A percentile compares a stretch with the other conserved stretches of the same genome.
These are phyloP conservation scores for Amphiprion percula DNA, from an alignment of 2,113 vertebrate genomes.

Conservation along the genomic window DNA sequence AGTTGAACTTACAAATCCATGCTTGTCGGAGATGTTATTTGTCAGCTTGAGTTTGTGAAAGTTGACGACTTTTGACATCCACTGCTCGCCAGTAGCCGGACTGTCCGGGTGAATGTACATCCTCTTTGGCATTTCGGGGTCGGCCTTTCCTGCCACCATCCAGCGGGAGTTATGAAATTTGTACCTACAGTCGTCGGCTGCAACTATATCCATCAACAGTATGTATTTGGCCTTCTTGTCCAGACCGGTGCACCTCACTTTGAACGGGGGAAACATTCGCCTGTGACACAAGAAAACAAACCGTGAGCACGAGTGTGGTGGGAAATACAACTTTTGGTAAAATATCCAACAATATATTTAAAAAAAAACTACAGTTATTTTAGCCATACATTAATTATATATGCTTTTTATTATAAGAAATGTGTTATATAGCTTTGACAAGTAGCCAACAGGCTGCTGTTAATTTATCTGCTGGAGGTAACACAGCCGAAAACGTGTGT, in stretches of 20 bases:
- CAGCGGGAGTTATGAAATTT: slow-evolving; percentile 99
- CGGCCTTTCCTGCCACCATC: slow-evolving; percentile 99
- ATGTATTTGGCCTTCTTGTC: slow-evolving; percentile 99
- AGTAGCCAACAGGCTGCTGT: background rate
- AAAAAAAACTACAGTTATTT: background rate
- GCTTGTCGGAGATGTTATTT: slow-evolving; percentile 99
- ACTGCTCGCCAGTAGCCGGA: slow-evolving; percentile 97
- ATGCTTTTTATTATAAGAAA: background rate
- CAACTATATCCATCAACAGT: slow-evolving; percentile 98
- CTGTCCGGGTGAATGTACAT: slow-evolving; percentile 99
- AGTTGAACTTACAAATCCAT: slow-evolving; percentile 97
- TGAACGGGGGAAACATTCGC: slow-evolving; percentile 99
- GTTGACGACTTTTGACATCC: slow-evolving; percentile 99
- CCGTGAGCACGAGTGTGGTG: background rate
- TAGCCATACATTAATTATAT: background rate
- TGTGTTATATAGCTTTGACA: background rate
- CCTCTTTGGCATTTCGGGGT: slow-evolving; percentile 99
- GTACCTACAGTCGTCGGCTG: slow-evolving; percentile 99
- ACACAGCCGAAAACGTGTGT: background rate
- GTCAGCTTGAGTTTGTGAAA: slow-evolving; percentile 99
- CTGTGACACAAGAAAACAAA: slow-evolving; percentile 76
- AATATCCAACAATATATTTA: background rate
- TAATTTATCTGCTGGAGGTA: background rate
- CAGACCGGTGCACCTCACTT: slow-evolving; percentile 98
- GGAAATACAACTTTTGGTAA: background rate